These are phyloP conservation scores for Mesopsocus fuscifrons DNA, from an alignment of 2,888 invertebrate genomes.

Conservation along the genomic window DNA sequence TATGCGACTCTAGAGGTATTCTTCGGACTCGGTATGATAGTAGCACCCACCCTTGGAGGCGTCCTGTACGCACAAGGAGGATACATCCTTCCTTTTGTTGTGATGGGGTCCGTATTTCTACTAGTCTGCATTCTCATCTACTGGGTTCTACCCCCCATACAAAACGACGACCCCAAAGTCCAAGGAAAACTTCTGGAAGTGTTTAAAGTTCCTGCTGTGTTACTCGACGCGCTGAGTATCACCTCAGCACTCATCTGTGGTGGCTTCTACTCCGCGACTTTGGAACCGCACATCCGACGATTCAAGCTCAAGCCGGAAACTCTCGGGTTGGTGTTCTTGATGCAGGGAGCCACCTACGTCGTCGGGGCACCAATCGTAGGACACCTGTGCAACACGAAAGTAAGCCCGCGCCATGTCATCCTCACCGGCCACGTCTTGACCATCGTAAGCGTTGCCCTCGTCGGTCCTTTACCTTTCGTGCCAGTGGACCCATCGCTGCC, in stretches of 20 bases:
- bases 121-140: slow-evolving; percentile 22
- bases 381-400: slow-evolving; percentile 24
- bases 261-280: slow-evolving; percentile 33
- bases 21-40: slow-evolving; percentile 24
- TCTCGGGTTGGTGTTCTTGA: slow-evolving; percentile 27
- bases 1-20: slow-evolving; percentile 25
- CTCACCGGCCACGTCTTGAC: slow-evolving; percentile 22
- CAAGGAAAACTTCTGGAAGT: slow-evolving; percentile 12
- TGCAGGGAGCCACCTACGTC: slow-evolving; percentile 28
- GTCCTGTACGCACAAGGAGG: slow-evolving; percentile 25
- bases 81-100: slow-evolving; percentile 28
- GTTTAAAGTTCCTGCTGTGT: slow-evolving; percentile 22
- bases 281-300: slow-evolving; percentile 32
- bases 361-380: slow-evolving; percentile 27
- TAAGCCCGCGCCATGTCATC: slow-evolving; percentile 24
- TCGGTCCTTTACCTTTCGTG: slow-evolving; percentile 28
- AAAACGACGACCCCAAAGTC: neutral
- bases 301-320: slow-evolving; percentile 24
- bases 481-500: slow-evolving; percentile 20
- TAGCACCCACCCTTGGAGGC: slow-evolving; percentile 24
- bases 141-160: slow-evolving; percentile 21
- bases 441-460: slow-evolving; percentile 24
- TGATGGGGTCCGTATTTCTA: slow-evolving; percentile 25
- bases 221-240: slow-evolving; percentile 22
- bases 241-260: slow-evolving; percentile 23